A percentile compares a stretch with the other conserved stretches of the same genome.
Conservation (phyloP, 2,113 vertebrate species). For the Sturnus vulgaris region DNA sequence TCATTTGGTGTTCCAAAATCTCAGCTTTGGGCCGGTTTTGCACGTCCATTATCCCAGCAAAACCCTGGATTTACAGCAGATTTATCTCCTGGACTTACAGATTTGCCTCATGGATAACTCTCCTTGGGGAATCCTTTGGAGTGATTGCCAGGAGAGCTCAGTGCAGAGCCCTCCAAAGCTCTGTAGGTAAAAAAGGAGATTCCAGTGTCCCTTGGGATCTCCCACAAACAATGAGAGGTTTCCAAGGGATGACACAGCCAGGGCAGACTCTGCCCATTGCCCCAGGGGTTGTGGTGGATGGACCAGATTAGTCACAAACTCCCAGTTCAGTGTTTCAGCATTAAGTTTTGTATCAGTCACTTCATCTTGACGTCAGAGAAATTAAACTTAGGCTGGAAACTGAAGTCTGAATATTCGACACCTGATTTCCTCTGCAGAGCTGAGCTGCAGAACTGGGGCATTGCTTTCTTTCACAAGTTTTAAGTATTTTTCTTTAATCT, state of each 20-base stretch:
- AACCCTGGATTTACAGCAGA: rapidly evolving
- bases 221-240: not conserved
- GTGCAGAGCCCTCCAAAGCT: not conserved
- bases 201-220: not conserved
- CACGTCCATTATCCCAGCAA: not conserved
- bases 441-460: conserved; percentile 12
- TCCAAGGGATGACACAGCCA: not conserved
- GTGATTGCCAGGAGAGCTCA: not conserved
- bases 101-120: not conserved
- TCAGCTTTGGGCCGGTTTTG: not conserved
- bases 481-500: not conserved
- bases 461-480: not conserved
- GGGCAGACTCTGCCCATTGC: not conserved
- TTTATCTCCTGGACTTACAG: not conserved
- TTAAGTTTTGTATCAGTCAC: not conserved
- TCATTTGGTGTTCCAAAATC: not conserved
- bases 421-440: not conserved
- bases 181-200: not conserved
- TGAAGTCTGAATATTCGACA: not conserved
- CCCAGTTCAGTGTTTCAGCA: not conserved
- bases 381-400: not conserved
- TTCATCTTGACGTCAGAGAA: conserved; percentile 24
- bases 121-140: not conserved
- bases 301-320: conserved; percentile 13
- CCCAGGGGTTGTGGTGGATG: not conserved